phyloP scores from a whole-genome alignment of 2,888 invertebrate genomes.

The Stenodera caucasica region DNA sequence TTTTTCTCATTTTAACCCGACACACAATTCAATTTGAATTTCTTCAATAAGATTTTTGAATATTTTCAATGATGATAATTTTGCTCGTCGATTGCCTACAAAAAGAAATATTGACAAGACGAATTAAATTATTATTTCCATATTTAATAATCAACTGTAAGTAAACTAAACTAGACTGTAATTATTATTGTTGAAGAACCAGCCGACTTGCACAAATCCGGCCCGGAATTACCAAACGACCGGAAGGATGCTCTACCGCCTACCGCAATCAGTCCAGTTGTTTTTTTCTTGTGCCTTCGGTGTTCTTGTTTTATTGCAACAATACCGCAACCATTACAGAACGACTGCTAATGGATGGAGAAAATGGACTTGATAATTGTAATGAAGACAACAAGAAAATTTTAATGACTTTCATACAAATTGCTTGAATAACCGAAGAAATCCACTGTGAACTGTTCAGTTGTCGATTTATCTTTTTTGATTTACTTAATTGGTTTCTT shows the following conservation, averaged over 20 bases:
- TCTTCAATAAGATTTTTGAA: too few species aligned
- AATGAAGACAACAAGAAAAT: background rate
- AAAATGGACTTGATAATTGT: background rate
- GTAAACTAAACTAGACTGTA: background rate
- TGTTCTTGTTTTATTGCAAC: background rate
- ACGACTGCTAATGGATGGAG: background rate
- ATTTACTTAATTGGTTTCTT: too few species aligned
- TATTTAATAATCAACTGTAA: constrained; percentile 5
- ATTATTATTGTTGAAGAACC: constrained; percentile 1
- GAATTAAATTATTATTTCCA: constrained; percentile 8
- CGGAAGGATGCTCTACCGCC: constrained; percentile 3
- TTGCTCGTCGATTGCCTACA: too few species aligned
- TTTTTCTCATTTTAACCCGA: constrained; percentile 17
- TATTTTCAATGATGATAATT: too few species aligned
- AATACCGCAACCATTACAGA: background rate
- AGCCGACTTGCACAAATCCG: constrained; percentile 1
- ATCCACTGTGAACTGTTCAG: too few species aligned
- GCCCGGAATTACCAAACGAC: constrained; percentile 2
- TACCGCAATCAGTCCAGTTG: constrained; percentile 1
- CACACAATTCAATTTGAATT: background rate
- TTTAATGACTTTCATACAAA: background rate
- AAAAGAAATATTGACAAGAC: too few species aligned
- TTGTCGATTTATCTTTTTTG: too few species aligned
- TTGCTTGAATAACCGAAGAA: too few species aligned
- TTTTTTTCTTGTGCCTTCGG: background rate